A percentile compares a stretch with the other conserved stretches of the same genome.
phyloP scores from a whole-genome alignment of 2,113 vertebrate species.

The Actinemys pallida region DNA sequence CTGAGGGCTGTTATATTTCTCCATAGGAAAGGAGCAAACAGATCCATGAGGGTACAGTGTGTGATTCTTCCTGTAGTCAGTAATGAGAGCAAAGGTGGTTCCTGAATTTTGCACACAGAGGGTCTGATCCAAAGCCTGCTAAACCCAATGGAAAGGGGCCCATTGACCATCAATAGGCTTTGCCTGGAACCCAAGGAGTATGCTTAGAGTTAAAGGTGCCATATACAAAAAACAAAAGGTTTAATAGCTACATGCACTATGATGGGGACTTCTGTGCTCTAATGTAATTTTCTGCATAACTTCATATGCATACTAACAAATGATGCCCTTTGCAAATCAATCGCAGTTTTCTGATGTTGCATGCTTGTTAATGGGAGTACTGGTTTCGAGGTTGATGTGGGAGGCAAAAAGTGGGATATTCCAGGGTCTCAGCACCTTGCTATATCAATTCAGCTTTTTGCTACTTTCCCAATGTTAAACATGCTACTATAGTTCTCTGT shows the following conservation, averaged over 20 bases:
- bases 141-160: background rate
- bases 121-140: background rate
- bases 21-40: rapidly evolving
- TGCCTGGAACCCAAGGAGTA: background rate
- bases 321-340: background rate
- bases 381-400: background rate
- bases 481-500: background rate
- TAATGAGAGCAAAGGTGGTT: background rate
- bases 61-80: background rate
- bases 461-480: background rate
- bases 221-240: background rate
- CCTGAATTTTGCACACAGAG: background rate
- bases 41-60: rapidly evolving
- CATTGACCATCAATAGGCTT: background rate
- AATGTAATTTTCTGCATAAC: background rate
- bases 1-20: rapidly evolving
- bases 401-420: background rate
- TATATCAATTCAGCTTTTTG: background rate
- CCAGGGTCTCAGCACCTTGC: background rate
- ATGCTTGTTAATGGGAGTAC: background rate
- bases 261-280: background rate
- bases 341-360: background rate
- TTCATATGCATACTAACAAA: background rate
- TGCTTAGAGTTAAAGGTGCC: background rate
- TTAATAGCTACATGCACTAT: rapidly evolving